Base-by-base conservation (phyloP, 1,140 invertebrate genomes). In the Potamilus streckersoni region DNA sequence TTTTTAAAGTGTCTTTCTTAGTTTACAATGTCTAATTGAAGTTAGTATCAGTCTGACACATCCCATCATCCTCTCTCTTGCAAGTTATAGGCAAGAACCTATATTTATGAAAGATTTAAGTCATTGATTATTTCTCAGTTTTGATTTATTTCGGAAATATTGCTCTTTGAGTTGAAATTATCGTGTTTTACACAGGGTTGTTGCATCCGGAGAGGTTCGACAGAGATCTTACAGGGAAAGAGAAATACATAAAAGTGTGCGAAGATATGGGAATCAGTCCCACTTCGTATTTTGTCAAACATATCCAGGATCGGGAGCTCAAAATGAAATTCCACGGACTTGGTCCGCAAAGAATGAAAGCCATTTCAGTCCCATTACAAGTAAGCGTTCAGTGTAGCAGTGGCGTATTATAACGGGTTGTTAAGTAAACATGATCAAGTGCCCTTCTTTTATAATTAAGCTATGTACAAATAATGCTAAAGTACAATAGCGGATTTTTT, bases 281-380 rank as follows among this genome's bases (percentile, higher is more conserved):
- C 2, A 80, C 82, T n/a, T 79, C 84, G 15, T 83, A 81, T 64
- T 83, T 82, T 72, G 74, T 82, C 20, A 83, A 83, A 63, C 85
- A 87, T 64, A 82, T 89, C 27, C 76, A 83, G 66, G 81, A 88
- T 23, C 78, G 79, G 64, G 81, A 85, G 79, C 69, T 89, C 6
- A 82, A 79, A 60, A 83, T 89, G 72, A 81, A 82, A 55, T 85
- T 86, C 57, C 87, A 88, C 73, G 87, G 87, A 57, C 81, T 89
- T n/a, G 85, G 84, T 20, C 73, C 81, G 23, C 71, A 79, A 19
- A 80, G 85, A 68, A 83, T 86, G 55, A 84, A 82, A 73, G 87
- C 87, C 23, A 83, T 89, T 55, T 83, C 86, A 8, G 81, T 84
- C 23, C 81, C 86, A 4, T 72, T 89, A 49, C 80, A 85, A 83